Conservation (phyloP, 2,797 vertebrate genomes). For the Lepus townsendii region DNA sequence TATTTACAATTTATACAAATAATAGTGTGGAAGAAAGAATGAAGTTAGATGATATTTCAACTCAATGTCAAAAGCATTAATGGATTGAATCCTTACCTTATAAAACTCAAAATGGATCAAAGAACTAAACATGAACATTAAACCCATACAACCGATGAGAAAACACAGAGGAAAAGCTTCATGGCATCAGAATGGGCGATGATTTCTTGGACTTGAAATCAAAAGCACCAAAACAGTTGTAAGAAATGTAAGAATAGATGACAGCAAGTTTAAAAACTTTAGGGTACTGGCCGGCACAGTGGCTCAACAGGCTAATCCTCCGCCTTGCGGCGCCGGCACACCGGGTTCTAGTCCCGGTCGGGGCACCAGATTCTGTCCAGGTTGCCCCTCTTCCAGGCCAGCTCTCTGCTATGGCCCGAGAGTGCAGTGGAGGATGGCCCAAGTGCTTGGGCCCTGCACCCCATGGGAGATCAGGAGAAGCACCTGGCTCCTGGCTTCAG, state of each 20-base stretch:
- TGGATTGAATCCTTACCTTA: background rate
- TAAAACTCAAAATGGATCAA: background rate
- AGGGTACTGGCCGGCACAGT: no score
- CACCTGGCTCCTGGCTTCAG: no score
- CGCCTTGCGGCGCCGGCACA: no score
- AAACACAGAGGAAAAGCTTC: background rate
- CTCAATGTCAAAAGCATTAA: background rate
- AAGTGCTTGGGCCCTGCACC: no score
- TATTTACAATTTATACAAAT: background rate
- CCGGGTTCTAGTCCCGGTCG: no score
- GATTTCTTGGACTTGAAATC: background rate
- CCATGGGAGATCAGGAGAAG: no score
- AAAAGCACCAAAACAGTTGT: background rate
- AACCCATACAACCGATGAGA: background rate
- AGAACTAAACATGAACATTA: background rate
- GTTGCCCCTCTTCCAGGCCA: no score
- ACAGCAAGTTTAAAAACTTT: background rate
- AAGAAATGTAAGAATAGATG: background rate
- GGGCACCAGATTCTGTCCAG: no score
- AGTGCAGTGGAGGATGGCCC: no score
- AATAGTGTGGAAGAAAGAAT: background rate
- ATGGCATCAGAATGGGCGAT: background rate
- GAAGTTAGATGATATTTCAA: background rate
- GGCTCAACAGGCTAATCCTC: no score
- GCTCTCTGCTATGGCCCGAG: no score